phyloP scores from a whole-genome alignment of 37 sponge, comb jelly and placozoan species.

The Diacarnus erythraeanus region DNA sequence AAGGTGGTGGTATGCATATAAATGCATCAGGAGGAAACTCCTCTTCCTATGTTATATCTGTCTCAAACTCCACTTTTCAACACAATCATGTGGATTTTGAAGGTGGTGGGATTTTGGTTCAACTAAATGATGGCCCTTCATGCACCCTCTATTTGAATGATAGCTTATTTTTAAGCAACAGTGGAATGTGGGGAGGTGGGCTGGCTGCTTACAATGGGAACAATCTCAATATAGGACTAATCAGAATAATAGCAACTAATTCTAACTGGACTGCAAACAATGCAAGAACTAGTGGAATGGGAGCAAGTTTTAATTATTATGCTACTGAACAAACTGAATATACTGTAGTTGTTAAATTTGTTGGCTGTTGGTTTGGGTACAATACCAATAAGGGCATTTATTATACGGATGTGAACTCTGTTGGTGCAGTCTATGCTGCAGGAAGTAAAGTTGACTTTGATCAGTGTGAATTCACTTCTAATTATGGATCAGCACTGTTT shows the following conservation, averaged over 20 bases:
- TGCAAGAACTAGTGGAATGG: constrained; percentile 1
- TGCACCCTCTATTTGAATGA: too few species aligned
- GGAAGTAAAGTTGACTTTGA: background rate
- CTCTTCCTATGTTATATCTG: background rate
- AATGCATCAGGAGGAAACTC: background rate
- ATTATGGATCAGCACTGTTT: background rate
- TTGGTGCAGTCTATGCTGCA: background rate
- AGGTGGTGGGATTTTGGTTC: background rate
- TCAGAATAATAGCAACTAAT: background rate
- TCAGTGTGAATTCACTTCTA: background rate
- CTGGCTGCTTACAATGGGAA: background rate
- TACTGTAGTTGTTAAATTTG: background rate
- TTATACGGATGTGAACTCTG: background rate
- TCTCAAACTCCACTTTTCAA: background rate
- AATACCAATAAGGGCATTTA: constrained; percentile 5
- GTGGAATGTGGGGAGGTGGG: background rate
- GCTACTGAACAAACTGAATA: background rate
- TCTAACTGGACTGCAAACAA: constrained; percentile 3
- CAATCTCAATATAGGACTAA: background rate
- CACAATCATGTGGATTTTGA: background rate
- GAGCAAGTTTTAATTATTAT: background rate
- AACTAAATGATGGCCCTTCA: background rate
- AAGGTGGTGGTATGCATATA: background rate
- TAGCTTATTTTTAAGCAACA: constrained; percentile 8
- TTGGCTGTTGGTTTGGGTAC: background rate